Conservation (phyloP, 1,140 invertebrate species). For the Chionoecetes opilio region DNA sequence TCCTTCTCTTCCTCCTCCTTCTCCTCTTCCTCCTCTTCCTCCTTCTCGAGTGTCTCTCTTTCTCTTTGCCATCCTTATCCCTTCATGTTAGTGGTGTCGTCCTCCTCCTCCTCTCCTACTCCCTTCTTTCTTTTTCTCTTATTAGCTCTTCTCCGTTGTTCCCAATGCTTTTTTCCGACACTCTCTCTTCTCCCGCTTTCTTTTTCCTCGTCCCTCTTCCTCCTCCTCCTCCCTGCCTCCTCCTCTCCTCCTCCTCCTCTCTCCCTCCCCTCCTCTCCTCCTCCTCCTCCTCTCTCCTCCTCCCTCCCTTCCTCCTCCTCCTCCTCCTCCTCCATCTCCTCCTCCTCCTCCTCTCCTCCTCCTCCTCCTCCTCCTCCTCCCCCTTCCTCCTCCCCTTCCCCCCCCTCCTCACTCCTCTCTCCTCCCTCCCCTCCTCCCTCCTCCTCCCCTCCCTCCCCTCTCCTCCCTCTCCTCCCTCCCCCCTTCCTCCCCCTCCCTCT, state of each 20-base stretch:
- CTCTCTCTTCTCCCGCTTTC: neutral
- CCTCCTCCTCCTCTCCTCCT: neutral
- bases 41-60: too few relatives aligned
- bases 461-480: neutral
- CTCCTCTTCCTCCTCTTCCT: too few relatives aligned
- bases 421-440: neutral
- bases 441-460: neutral
- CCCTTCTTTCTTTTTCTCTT: neutral
- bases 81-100: too few relatives aligned
- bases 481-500: too few relatives aligned
- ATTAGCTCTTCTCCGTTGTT: too few relatives aligned
- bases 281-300: too few relatives aligned
- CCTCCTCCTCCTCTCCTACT: neutral
- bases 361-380: neutral
- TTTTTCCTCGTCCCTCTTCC: neutral
- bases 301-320: neutral
- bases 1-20: neutral
- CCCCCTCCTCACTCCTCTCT: neutral
- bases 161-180: neutral
- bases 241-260: neutral
- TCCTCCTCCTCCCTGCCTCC: neutral
- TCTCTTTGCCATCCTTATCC: too few relatives aligned
- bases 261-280: neutral
- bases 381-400: neutral
- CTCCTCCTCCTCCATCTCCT: neutral